These are phyloP conservation scores for Baryphthengus martii DNA, from an alignment of 2,113 vertebrate species.

Conservation along the genomic window DNA sequence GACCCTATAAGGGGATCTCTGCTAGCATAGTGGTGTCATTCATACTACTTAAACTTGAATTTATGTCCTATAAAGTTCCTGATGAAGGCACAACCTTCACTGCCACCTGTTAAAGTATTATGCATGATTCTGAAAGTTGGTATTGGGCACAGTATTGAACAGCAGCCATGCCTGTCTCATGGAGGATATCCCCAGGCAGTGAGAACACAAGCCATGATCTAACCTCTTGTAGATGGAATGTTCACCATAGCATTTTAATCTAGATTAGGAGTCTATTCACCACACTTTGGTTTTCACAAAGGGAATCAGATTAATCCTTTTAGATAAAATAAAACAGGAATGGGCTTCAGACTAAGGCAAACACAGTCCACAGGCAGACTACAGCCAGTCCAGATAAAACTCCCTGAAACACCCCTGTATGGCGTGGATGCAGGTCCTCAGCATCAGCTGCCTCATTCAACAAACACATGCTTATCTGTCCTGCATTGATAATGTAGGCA, in stretches of 20 bases:
- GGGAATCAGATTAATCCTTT: neutral
- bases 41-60: neutral
- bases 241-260: neutral
- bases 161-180: neutral
- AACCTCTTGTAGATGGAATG: neutral
- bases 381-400: neutral
- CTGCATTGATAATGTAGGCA: neutral
- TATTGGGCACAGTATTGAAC: neutral
- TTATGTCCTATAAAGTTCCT: neutral
- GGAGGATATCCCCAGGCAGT: neutral
- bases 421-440: neutral
- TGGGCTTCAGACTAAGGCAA: neutral
- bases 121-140: neutral
- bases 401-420: rapidly evolving
- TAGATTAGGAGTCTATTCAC: neutral
- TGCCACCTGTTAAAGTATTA: neutral
- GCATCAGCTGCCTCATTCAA: neutral
- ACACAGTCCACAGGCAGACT: neutral
- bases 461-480: neutral
- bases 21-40: neutral
- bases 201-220: neutral
- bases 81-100: neutral
- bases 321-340: neutral
- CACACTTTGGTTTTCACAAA: neutral
- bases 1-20: neutral